phyloP scores from a whole-genome alignment of 2,888 invertebrate species.

The Thymelicus lineola region DNA sequence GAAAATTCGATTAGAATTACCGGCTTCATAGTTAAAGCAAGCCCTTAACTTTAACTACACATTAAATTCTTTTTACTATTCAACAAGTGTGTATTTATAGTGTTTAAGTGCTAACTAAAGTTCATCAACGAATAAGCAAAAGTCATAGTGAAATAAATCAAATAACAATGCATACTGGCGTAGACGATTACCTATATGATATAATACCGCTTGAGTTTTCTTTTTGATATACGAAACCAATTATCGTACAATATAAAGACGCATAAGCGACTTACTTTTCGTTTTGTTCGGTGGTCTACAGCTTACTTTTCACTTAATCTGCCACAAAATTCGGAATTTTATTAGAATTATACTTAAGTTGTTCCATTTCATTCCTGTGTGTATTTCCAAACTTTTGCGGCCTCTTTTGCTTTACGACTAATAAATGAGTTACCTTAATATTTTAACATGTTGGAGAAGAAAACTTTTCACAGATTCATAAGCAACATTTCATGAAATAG shows the following conservation, averaged over 20 bases:
- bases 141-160: not conserved
- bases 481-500: not conserved
- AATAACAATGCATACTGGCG: not conserved
- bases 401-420: not conserved
- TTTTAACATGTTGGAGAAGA: not conserved
- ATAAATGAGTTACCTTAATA: conserved; percentile 4
- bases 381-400: not conserved
- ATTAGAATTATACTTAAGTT: conserved; percentile 8
- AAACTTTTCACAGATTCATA: not conserved
- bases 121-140: not conserved
- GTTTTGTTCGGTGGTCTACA: not conserved
- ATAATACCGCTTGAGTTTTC: not conserved
- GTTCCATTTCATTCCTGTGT: not conserved
- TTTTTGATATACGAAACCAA: conserved; percentile 7
- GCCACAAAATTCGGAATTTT: not conserved
- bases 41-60: not conserved
- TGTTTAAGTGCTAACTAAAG: not conserved
- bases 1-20: conserved; percentile 30
- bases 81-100: not conserved
- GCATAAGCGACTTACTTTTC: not conserved
- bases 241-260: conserved; percentile 1
- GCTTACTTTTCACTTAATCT: not conserved
- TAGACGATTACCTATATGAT: not conserved
- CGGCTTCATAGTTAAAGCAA: not conserved
- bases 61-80: not conserved